These are phyloP conservation scores for Sula dactylatra DNA, from an alignment of 2,113 vertebrate genomes.

Conservation along the genomic window DNA sequence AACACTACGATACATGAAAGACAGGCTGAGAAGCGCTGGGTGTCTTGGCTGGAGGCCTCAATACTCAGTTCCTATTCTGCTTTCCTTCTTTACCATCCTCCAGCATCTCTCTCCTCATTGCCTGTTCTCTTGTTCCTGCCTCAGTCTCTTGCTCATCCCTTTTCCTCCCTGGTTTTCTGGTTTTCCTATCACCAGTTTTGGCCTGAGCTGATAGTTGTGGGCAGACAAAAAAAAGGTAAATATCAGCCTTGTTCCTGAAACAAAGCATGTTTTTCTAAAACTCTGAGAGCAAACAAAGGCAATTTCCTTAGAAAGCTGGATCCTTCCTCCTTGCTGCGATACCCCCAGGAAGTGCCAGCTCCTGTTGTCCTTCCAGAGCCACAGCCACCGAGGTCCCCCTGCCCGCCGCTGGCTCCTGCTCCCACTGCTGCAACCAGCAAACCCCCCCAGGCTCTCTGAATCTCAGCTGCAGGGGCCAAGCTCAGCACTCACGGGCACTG, in stretches of 20 bases:
- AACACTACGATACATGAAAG: neutral
- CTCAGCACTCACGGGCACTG: neutral
- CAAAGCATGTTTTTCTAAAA: neutral
- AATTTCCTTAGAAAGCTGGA: neutral
- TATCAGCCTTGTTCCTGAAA: neutral
- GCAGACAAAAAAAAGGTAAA: neutral
- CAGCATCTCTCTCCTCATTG: neutral
- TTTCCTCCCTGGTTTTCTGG: neutral
- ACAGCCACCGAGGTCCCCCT: fast-evolving
- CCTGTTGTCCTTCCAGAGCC: neutral
- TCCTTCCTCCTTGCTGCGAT: neutral
- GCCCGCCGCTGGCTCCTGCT: neutral
- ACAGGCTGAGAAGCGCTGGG: neutral
- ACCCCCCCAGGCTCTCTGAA: neutral
- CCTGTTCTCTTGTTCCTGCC: neutral
- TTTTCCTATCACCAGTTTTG: neutral
- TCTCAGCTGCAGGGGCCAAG: neutral
- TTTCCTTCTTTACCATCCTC: neutral
- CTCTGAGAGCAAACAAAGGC: neutral
- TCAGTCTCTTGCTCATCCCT: neutral
- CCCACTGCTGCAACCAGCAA: neutral
- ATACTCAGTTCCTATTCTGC: neutral
- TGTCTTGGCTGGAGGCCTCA: neutral
- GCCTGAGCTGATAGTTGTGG: neutral
- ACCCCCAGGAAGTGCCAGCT: neutral